phyloP scores from a whole-genome alignment of 2,888 invertebrate genomes.

The Troides oblongomaculatus region DNA sequence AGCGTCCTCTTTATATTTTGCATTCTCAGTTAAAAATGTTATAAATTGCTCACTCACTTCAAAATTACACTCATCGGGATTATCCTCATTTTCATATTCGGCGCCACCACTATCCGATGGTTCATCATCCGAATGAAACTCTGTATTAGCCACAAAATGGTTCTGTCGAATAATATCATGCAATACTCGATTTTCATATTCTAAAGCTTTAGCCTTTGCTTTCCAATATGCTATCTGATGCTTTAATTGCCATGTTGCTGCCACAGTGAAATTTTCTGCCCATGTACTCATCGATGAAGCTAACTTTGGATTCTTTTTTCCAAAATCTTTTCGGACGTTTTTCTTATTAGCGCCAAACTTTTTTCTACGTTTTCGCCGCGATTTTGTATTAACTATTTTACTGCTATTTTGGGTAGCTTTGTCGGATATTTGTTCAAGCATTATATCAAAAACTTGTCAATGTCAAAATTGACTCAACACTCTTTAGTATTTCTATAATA shows the following conservation, averaged over 20 bases:
- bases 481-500: neutral
- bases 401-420: slow-evolving; percentile 33
- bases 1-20: slow-evolving; percentile 73
- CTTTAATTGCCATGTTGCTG: slow-evolving; percentile 74
- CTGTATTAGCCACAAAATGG: slow-evolving; percentile 38
- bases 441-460: slow-evolving; percentile 22
- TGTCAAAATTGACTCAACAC: neutral
- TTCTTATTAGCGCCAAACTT: slow-evolving; percentile 31
- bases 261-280: slow-evolving; percentile 62
- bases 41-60: slow-evolving; percentile 82
- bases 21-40: slow-evolving; percentile 81
- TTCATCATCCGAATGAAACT: slow-evolving; percentile 34
- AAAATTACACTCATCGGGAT: slow-evolving; percentile 39
- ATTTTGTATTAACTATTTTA: slow-evolving; percentile 29
- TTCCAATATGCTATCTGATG: slow-evolving; percentile 83
- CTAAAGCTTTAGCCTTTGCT: slow-evolving; percentile 77
- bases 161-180: slow-evolving; percentile 71
- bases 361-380: slow-evolving; percentile 43
- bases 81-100: slow-evolving; percentile 36
- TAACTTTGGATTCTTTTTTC: slow-evolving; percentile 38
- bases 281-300: slow-evolving; percentile 60
- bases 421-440: slow-evolving; percentile 34
- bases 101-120: slow-evolving; percentile 6
- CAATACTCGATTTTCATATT: slow-evolving; percentile 79
- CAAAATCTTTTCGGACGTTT: slow-evolving; percentile 36